Conservation (phyloP, 2,113 vertebrate genomes). For the Dascyllus trimaculatus region DNA sequence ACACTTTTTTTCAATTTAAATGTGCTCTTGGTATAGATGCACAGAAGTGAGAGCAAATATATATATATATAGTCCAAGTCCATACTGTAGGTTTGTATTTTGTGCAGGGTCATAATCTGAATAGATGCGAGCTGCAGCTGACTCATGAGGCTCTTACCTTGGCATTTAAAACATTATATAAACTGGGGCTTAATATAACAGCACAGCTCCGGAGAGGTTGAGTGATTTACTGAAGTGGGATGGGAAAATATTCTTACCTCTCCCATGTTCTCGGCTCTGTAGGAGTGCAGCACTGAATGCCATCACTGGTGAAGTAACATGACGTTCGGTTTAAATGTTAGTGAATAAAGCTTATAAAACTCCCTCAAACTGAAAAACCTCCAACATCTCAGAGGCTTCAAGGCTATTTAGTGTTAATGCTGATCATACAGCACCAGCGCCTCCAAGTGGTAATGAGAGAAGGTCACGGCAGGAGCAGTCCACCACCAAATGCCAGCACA, state of each 20-base stretch:
- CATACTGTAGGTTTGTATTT: constrained; percentile 16
- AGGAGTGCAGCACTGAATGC: constrained; percentile 50
- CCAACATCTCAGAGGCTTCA: background rate
- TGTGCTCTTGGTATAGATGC: background rate
- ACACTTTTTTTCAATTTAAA: background rate
- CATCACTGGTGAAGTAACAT: constrained; percentile 15
- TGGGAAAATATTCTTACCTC: constrained; percentile 63
- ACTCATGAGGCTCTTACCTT: constrained; percentile 66
- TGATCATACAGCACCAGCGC: constrained; percentile 16
- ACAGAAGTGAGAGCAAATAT: background rate
- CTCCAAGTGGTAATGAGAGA: constrained; percentile 48
- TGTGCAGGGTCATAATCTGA: constrained; percentile 43
- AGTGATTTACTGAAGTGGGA: constrained; percentile 67
- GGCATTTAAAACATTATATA: constrained; percentile 80
- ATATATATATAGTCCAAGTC: background rate
- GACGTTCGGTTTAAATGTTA: background rate
- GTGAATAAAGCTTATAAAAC: background rate
- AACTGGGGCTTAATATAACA: constrained; percentile 77
- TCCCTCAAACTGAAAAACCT: constrained; percentile 14
- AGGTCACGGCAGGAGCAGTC: background rate
- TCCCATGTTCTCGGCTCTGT: constrained; percentile 48
- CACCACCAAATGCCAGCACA: constrained; percentile 39
- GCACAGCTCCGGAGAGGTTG: constrained; percentile 56
- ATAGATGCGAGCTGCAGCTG: constrained; percentile 59
- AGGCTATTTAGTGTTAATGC: background rate